phyloP scores from a whole-genome alignment of 2,113 vertebrate genomes.

The Heterocephalus glaber region DNA sequence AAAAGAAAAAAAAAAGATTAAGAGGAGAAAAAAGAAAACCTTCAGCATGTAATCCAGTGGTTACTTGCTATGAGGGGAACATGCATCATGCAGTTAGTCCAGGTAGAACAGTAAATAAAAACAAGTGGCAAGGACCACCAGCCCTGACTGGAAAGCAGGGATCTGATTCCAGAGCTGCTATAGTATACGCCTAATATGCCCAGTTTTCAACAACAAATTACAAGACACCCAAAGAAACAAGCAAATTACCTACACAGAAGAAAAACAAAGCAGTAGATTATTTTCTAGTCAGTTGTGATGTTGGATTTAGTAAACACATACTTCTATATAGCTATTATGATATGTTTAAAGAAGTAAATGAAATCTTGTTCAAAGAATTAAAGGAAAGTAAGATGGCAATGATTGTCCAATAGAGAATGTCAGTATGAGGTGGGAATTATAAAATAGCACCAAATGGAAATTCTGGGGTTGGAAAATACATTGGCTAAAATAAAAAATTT shows the following conservation, averaged over 20 bases:
- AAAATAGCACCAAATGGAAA: not conserved
- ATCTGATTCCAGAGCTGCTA: not conserved
- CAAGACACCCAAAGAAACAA: not conserved
- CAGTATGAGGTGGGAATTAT: not conserved
- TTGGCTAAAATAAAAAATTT: not conserved
- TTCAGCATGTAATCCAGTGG: not conserved
- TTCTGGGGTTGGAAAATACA: not conserved
- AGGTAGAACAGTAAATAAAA: not conserved
- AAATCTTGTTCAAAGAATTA: not conserved
- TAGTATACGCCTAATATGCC: not conserved
- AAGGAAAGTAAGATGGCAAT: not conserved
- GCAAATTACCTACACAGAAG: not conserved
- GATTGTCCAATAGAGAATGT: not conserved
- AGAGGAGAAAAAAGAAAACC: not conserved
- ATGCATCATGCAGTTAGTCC: not conserved
- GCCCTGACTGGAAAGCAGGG: not conserved
- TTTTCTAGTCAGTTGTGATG: not conserved
- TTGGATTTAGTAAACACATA: not conserved
- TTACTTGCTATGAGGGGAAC: not conserved
- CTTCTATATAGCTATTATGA: not conserved
- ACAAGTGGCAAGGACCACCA: not conserved
- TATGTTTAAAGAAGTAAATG: not conserved
- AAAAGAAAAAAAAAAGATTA: not conserved
- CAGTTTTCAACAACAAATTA: not conserved
- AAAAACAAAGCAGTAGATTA: not conserved